Evolutionary conservation across 1,140 invertebrate genomes (phyloP).

Genomic region (Habropoda laboriosa): DNA sequence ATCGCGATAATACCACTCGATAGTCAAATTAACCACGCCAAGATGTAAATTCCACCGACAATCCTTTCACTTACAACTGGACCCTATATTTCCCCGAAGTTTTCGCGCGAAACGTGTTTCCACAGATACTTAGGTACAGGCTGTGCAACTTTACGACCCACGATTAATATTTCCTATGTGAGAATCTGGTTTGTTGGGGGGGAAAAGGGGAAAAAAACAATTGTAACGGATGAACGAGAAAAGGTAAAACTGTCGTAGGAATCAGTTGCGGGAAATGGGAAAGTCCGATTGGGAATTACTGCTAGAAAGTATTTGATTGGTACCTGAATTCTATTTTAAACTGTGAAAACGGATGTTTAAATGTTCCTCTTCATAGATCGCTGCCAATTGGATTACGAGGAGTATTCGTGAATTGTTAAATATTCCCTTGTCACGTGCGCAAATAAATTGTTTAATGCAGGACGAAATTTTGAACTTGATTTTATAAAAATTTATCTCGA

Average conservation of each 20-base stretch:
- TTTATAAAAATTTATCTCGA: too few species aligned
- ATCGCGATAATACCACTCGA: conserved; percentile 15
- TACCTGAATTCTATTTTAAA: neutral
- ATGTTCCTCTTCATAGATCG: too few species aligned
- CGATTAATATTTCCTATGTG: neutral
- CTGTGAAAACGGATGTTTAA: neutral
- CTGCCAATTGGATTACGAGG: neutral
- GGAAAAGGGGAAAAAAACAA: neutral
- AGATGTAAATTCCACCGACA: neutral
- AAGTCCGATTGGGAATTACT: neutral
- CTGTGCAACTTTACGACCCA: neutral
- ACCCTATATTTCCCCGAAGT: neutral
- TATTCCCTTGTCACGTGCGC: neutral
- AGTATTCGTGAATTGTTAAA: neutral
- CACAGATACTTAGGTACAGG: too few species aligned
- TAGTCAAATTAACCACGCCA: conserved; percentile 6
- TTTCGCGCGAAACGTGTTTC: neutral
- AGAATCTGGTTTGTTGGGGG: neutral
- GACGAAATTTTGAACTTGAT: too few species aligned
- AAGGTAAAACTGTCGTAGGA: conserved; percentile 3
- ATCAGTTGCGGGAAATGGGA: conserved; percentile 11
- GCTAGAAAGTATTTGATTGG: conserved; percentile 19
- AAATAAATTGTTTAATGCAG: too few species aligned
- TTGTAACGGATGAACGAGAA: neutral
- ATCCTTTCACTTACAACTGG: conserved; percentile 17